These are phyloP conservation scores for Mythimna lalbum DNA, from an alignment of 2,888 invertebrate species.

Conservation along the genomic window DNA sequence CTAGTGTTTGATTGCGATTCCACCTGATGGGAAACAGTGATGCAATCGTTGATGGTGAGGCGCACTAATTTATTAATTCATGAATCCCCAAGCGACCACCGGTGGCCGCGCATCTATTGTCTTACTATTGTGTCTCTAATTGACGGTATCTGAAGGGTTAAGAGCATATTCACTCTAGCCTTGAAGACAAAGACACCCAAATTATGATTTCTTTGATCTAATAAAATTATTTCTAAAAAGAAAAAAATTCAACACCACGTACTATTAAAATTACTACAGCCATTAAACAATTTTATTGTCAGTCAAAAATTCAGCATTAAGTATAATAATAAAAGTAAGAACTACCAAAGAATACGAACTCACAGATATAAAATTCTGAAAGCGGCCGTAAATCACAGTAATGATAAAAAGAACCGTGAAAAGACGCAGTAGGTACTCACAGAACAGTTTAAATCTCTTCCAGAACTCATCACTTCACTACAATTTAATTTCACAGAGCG, in stretches of 20 bases:
- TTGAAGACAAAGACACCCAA: too few species aligned
- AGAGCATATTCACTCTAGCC: too few species aligned
- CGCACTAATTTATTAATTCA: too few species aligned
- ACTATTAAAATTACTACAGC: neutral
- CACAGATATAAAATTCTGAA: slow-evolving; percentile 18
- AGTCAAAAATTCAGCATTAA: slow-evolving; percentile 5
- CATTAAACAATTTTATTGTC: neutral
- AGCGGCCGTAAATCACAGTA: slow-evolving; percentile 23
- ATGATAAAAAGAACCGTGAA: slow-evolving; percentile 32
- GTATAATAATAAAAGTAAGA: slow-evolving; percentile 9
- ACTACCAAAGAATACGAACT: slow-evolving; percentile 22
- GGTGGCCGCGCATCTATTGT: too few species aligned
- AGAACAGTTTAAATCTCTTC: slow-evolving; percentile 42
- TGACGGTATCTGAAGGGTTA: too few species aligned
- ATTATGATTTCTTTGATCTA: neutral
- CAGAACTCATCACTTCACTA: slow-evolving; percentile 18
- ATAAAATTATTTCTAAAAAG: neutral
- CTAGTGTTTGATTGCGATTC: too few species aligned
- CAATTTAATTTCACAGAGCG: slow-evolving; percentile 40
- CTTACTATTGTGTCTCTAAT: too few species aligned
- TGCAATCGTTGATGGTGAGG: too few species aligned
- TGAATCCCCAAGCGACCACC: too few species aligned
- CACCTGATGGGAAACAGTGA: too few species aligned
- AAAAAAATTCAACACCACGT: neutral
- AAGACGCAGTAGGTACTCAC: slow-evolving; percentile 13